These are phyloP conservation scores for Hyaena hyaena DNA, from an alignment of 2,113 vertebrate genomes.

Conservation along the genomic window DNA sequence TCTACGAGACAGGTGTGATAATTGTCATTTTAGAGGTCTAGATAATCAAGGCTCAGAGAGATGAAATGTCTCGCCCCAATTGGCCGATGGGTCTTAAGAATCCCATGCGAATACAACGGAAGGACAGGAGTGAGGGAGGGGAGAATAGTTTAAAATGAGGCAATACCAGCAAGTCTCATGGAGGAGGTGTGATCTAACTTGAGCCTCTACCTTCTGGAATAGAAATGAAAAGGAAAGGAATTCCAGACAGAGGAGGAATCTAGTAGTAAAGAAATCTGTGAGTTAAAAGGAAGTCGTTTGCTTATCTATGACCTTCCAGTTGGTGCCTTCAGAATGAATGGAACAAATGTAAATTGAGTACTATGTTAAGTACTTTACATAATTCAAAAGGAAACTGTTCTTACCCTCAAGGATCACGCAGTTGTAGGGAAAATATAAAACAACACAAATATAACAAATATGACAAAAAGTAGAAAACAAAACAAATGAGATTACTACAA, in stretches of 20 bases:
- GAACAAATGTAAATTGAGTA: neutral
- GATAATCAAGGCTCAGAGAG: neutral
- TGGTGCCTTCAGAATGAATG: neutral
- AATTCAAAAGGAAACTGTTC: neutral
- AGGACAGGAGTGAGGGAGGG: neutral
- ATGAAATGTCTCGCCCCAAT: neutral
- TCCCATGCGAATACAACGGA: too few relatives aligned
- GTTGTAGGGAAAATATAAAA: neutral
- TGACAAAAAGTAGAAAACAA: neutral
- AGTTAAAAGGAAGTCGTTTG: neutral
- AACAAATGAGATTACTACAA: neutral
- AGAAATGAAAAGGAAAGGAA: neutral
- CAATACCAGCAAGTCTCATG: neutral
- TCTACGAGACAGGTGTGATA: neutral
- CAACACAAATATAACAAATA: neutral
- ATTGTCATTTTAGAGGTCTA: neutral
- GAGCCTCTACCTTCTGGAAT: neutral
- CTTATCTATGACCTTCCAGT: too few relatives aligned
- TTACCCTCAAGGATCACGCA: neutral
- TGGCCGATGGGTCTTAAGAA: neutral
- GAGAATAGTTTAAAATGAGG: neutral
- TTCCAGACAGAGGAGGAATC: neutral
- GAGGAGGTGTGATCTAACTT: neutral
- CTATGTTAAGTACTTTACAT: neutral
- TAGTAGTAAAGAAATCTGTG: neutral